Base-by-base conservation (phyloP, 2,797 vertebrate species). In the Gallinago solitaria region DNA sequence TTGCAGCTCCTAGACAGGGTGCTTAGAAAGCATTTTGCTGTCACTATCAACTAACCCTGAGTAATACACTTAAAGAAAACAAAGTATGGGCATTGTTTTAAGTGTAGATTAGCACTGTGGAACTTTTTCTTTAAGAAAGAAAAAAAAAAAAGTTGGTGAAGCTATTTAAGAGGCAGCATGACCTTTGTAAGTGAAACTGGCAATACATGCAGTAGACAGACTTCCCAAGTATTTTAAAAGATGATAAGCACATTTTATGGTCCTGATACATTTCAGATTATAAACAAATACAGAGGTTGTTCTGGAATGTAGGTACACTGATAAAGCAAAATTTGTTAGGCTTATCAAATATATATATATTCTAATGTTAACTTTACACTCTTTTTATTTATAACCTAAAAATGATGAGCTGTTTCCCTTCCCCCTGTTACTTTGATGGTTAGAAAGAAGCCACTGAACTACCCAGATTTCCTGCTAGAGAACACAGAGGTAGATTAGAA, bases 1-100 rank as follows among this genome's bases (percentile, higher is more conserved):
- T 97, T 94, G 90, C 97, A 98, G 95, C 96, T 96, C 94, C 97
- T 96, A 98, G 96, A 95, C 93, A 97, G 96, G 92, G 94, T 97
- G 91, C 97, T 97, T 96, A 94, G 97, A 98, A 98, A 98, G 96
- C 97, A 95, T 94, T 98, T 97, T 97, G 84, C 96, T 97, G 97
- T 97, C 93, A 96, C 97, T 86, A 69, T 97, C 96, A 97, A 98
- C 97, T 96, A 96, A 84, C 89, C 71, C 97, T 84, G 96, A 90
- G 68, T 82, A 95, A 80, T 67, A 96, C 95, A 96, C 96, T 97
- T 96, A 76, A 96, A 95, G 90, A 94, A 96, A 95, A 95, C 91
- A 92, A 94, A 94, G 82, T 48, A 86, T 73, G 32, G 83, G 73
- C 80, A 87, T 93, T 93, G 95, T 93, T 94, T 97, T 86, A 95